phyloP scores from a whole-genome alignment of 2,888 invertebrate genomes.

The Chrysomela aeneicollis region DNA sequence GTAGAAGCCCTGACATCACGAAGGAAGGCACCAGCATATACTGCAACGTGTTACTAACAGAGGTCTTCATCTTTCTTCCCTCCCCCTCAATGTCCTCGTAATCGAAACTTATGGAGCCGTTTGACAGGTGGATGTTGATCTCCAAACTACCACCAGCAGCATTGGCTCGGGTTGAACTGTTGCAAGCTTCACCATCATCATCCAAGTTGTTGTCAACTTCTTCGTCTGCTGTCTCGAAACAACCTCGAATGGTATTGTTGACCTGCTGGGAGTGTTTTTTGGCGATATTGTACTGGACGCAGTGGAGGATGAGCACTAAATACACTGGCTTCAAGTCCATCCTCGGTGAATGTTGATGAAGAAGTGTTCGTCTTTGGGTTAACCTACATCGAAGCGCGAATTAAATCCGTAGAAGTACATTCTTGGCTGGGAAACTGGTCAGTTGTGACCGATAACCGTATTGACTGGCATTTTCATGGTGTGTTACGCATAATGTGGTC shows the following conservation, averaged over 20 bases:
- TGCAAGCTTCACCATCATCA: too few species aligned
- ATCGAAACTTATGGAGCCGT: slow-evolving; percentile 22
- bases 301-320: slow-evolving; percentile 23
- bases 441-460: neutral
- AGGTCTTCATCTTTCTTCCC: slow-evolving; percentile 36
- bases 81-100: slow-evolving; percentile 11
- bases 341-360: slow-evolving; percentile 28
- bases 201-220: slow-evolving; percentile 42
- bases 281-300: slow-evolving; percentile 8
- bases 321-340: slow-evolving; percentile 36
- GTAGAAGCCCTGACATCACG: slow-evolving; percentile 71
- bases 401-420: neutral
- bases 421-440: neutral
- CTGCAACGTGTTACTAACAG: slow-evolving; percentile 28
- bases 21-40: slow-evolving; percentile 65
- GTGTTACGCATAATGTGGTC: neutral
- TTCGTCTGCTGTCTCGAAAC: slow-evolving; percentile 38
- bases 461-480: too few species aligned
- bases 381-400: slow-evolving; percentile 24
- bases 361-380: slow-evolving; percentile 33
- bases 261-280: too few species aligned
- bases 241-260: slow-evolving; percentile 28
- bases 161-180: too few species aligned
- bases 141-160: neutral
- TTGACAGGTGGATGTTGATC: slow-evolving; percentile 15